Conservation (phyloP, 2,113 vertebrate species). For the Promerops cafer region DNA sequence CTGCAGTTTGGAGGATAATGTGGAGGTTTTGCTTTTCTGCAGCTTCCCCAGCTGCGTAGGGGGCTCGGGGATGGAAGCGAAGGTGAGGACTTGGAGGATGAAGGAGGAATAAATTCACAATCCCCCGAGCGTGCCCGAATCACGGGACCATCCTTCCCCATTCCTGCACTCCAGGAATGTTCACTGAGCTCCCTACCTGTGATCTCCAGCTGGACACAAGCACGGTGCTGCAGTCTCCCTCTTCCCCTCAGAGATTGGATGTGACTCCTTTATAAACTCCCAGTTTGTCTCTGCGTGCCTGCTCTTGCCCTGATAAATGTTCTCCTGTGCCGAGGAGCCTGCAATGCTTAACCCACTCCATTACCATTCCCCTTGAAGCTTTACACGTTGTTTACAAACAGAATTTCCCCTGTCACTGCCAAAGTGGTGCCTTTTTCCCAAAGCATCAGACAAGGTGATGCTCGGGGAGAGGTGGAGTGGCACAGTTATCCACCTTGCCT, state of each 20-base stretch:
- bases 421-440: not conserved
- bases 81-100: not conserved
- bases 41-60: not conserved
- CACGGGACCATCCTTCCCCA: not conserved
- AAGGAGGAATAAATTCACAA: not conserved
- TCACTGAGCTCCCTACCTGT: not conserved
- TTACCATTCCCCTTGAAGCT: not conserved
- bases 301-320: not conserved
- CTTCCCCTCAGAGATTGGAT: not conserved
- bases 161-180: not conserved
- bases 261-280: not conserved
- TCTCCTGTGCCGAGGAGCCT: not conserved
- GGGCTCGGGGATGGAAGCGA: not conserved
- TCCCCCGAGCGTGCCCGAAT: rapidly evolving
- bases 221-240: not conserved
- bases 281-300: not conserved
- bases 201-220: not conserved
- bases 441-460: not conserved
- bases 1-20: not conserved
- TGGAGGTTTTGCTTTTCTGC: not conserved
- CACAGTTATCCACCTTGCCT: not conserved
- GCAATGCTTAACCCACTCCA: not conserved
- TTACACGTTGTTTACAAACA: not conserved
- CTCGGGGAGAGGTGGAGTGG: not conserved
- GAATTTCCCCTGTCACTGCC: not conserved